Conservation (phyloP, 2,888 invertebrate species). For the Eubasilissa splendida region DNA sequence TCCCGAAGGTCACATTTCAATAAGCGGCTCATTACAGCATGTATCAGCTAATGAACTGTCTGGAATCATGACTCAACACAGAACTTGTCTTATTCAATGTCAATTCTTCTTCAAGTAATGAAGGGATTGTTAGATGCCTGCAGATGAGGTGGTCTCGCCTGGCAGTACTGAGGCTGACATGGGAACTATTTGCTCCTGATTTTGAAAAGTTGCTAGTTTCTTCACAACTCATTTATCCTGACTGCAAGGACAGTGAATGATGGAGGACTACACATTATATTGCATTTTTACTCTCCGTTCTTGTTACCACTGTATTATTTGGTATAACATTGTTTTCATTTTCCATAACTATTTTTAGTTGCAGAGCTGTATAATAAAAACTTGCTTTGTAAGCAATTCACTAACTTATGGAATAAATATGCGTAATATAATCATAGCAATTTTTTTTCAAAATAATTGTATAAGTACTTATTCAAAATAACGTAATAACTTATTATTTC, state of each 20-base stretch:
- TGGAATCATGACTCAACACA: background rate
- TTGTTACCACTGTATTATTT: too few relatives aligned
- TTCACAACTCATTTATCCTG: background rate
- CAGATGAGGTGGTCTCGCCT: conserved; percentile 29
- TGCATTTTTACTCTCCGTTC: too few relatives aligned
- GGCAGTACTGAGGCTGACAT: conserved; percentile 9
- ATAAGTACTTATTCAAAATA: too few relatives aligned
- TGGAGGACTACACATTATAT: background rate
- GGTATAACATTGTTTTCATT: too few relatives aligned
- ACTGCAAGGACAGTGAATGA: conserved; percentile 7
- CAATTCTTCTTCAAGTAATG: conserved; percentile 6
- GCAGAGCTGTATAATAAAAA: too few relatives aligned
- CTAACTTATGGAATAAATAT: too few relatives aligned
- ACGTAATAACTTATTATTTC: too few relatives aligned
- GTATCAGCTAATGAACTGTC: conserved; percentile 31
- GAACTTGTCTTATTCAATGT: conserved; percentile 7
- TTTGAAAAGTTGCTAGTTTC: conserved; percentile 11
- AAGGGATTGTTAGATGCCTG: conserved; percentile 20
- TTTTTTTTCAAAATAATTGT: too few relatives aligned
- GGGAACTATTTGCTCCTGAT: conserved; percentile 28
- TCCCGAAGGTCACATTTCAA: too few relatives aligned
- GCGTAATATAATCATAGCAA: too few relatives aligned
- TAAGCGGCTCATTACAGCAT: conserved; percentile 4
- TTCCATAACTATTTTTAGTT: too few relatives aligned
- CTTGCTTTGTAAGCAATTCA: too few relatives aligned